These are phyloP conservation scores for Scleropages formosus DNA, from an alignment of 2,797 vertebrate species.

Conservation along the genomic window DNA sequence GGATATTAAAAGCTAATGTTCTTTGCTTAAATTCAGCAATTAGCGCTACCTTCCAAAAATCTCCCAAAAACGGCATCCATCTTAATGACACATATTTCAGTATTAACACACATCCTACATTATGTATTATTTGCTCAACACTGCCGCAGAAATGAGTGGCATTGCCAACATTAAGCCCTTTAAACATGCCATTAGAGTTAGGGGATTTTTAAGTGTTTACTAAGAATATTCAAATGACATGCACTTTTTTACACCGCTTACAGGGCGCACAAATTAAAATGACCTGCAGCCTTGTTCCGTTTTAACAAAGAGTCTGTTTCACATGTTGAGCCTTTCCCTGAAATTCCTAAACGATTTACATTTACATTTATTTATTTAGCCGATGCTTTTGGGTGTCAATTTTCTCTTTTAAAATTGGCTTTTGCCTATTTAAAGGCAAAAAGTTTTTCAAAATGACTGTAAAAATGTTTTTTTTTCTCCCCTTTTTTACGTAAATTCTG, in stretches of 20 bases:
- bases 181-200: no score
- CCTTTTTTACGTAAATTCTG: background rate
- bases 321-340: no score
- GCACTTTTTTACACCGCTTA: constrained; percentile 3
- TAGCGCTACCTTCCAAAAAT: background rate
- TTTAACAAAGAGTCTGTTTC: no score
- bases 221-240: constrained; percentile 16
- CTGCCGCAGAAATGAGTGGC: background rate
- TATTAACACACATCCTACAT: no score
- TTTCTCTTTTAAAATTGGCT: no score
- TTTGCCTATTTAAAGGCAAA: constrained; percentile 13
- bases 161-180: background rate
- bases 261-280: background rate
- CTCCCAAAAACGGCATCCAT: background rate
- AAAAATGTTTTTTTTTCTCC: constrained; percentile 14
- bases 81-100: background rate
- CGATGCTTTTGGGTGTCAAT: no score
- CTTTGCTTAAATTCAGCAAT: constrained; percentile 16
- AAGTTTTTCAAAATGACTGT: background rate
- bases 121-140: background rate
- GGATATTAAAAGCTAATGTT: constrained; percentile 18
- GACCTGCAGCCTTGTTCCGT: background rate
- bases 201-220: background rate
- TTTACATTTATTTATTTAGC: no score
- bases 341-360: no score